phyloP scores from a whole-genome alignment of 2,888 invertebrate species.

The Crocallis elinguaria region DNA sequence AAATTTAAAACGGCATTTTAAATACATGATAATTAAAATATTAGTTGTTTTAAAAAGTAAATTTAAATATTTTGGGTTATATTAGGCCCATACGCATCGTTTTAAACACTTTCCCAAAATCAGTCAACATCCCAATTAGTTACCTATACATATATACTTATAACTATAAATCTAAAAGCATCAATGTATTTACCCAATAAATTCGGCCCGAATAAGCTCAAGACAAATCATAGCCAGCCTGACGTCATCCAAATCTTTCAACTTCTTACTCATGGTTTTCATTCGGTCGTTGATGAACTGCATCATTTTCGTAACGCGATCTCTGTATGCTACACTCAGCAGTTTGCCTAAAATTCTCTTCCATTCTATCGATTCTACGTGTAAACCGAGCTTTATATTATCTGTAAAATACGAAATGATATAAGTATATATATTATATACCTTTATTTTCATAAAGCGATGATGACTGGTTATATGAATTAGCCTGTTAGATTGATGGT shows the following conservation, averaged over 20 bases:
- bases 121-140: too few relatives aligned
- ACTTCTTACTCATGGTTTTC: conserved; percentile 87
- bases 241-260: conserved; percentile 92
- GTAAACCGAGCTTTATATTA: conserved; percentile 86
- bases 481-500: too few relatives aligned
- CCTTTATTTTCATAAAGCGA: too few relatives aligned
- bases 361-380: conserved; percentile 92
- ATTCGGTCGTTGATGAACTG: conserved; percentile 91
- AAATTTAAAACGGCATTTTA: too few relatives aligned
- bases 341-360: conserved; percentile 89
- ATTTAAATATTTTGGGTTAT: too few relatives aligned
- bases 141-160: too few relatives aligned
- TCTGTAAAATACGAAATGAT: conserved; percentile 70
- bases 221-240: conserved; percentile 92
- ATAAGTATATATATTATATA: too few relatives aligned
- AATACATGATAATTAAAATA: too few relatives aligned
- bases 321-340: conserved; percentile 88
- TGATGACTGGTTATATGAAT: too few relatives aligned
- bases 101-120: too few relatives aligned
- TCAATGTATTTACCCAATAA: conserved; percentile 83
- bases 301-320: conserved; percentile 88
- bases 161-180: conserved; percentile 2
- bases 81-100: too few relatives aligned
- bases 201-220: conserved; percentile 89
- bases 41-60: too few relatives aligned